A percentile compares a stretch with the other conserved stretches of the same genome.
Conservation (phyloP, 1,140 invertebrate species). For the Drosophila funebris region DNA sequence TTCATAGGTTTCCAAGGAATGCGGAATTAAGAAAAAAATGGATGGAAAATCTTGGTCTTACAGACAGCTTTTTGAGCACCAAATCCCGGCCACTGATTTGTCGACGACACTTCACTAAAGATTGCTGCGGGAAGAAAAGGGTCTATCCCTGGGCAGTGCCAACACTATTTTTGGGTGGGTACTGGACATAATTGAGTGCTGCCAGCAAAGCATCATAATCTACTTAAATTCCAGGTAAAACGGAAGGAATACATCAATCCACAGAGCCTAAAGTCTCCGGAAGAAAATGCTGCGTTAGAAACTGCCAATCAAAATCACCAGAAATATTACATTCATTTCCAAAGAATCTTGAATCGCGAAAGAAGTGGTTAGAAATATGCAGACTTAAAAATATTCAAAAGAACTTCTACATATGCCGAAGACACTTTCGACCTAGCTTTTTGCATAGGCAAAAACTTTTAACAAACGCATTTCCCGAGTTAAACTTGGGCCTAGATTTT, state of each 20-base stretch:
- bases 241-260: slow-evolving; percentile 4
- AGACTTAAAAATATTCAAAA: background rate
- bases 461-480: background rate
- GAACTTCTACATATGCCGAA: background rate
- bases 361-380: slow-evolving; percentile 3
- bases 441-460: background rate
- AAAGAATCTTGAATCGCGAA: background rate
- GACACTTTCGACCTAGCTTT: slow-evolving; percentile 12
- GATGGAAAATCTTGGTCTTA: slow-evolving; percentile 4
- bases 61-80: background rate
- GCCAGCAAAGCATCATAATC: background rate
- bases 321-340: background rate
- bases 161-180: slow-evolving; percentile 7
- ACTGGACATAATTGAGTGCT: background rate
- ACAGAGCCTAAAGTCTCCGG: background rate
- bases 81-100: background rate
- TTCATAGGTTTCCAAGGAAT: background rate
- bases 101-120: background rate
- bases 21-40: background rate
- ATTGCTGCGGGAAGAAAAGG: background rate
- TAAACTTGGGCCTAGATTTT: background rate
- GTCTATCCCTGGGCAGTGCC: background rate
- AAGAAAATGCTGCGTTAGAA: background rate
- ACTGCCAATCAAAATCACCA: background rate
- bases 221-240: background rate